A percentile compares a stretch with the other conserved stretches of the same genome.
Conservation (phyloP, 35 echinoderm and acorn worm genomes). For the Strongylocentrotus purpuratus region DNA sequence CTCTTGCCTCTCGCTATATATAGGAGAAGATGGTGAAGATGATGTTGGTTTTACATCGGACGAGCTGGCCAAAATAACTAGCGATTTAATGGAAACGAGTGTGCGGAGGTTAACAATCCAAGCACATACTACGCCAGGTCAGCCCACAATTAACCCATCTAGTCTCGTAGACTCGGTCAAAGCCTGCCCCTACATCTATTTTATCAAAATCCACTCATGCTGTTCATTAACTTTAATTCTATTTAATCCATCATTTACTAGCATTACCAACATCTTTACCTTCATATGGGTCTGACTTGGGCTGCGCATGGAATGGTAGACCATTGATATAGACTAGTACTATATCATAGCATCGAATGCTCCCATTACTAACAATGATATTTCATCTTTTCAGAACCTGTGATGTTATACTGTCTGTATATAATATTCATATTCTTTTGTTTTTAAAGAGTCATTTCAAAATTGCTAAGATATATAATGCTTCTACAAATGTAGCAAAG, state of each 20-base stretch:
- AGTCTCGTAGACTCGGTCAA: not conserved
- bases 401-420: not conserved
- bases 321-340: not conserved
- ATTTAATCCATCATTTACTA: not conserved
- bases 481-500: not conserved
- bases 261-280: not conserved
- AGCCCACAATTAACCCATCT: not conserved
- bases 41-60: not conserved
- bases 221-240: not conserved
- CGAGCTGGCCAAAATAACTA: not conserved
- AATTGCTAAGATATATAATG: not conserved
- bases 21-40: slow-evolving; percentile 2
- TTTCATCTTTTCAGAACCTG: not conserved
- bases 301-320: not conserved
- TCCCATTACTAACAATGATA: not conserved
- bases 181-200: not conserved
- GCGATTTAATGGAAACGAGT: slow-evolving; percentile 19
- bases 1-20: not conserved
- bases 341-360: not conserved
- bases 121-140: not conserved
- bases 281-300: not conserved
- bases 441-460: not conserved
- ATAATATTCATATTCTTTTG: not conserved
- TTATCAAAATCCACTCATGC: not conserved
- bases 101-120: slow-evolving; percentile 33